A percentile compares a stretch with the other conserved stretches of the same genome.
Conservation (phyloP, 2,797 vertebrate genomes). For the Taenioides sp. region DNA sequence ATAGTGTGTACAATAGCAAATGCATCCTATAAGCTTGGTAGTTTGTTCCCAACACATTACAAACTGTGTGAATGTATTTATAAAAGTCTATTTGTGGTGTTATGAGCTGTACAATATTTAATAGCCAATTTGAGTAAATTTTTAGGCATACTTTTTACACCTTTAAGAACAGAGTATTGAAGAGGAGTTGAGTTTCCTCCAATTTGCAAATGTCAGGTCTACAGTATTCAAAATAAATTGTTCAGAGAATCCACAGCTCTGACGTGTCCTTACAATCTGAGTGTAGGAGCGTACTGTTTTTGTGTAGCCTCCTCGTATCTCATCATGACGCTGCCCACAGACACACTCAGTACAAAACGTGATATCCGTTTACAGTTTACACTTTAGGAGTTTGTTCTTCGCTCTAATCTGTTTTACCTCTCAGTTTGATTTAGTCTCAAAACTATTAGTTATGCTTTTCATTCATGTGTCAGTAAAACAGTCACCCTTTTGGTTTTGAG, state of each 20-base stretch:
- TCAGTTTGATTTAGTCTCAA: not conserved
- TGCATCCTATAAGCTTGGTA: not conserved
- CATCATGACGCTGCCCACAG: not conserved
- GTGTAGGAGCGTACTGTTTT: not conserved
- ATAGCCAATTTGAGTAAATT: not conserved
- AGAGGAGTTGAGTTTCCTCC: not conserved
- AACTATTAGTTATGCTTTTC: too few species aligned
- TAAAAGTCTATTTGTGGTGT: too few species aligned
- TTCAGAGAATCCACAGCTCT: conserved; percentile 8
- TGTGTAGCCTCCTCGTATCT: conserved; percentile 4
- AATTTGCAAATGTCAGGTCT: not conserved
- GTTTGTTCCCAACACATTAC: not conserved
- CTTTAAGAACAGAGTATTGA: not conserved
- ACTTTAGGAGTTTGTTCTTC: not conserved
- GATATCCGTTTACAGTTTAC: not conserved
- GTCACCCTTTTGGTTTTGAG: too few species aligned
- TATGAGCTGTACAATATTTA: not conserved
- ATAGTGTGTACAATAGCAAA: too few species aligned
- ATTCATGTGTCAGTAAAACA: too few species aligned
- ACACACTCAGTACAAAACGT: not conserved
- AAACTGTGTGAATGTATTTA: not conserved
- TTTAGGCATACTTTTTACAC: not conserved
- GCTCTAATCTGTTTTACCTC: not conserved
- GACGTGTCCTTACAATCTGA: not conserved
- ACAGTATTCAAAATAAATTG: conserved; percentile 40